A percentile compares a stretch with the other conserved stretches of the same genome.
phyloP scores from a whole-genome alignment of 2,888 invertebrate species.

The Amphipyra tragopoginis region DNA sequence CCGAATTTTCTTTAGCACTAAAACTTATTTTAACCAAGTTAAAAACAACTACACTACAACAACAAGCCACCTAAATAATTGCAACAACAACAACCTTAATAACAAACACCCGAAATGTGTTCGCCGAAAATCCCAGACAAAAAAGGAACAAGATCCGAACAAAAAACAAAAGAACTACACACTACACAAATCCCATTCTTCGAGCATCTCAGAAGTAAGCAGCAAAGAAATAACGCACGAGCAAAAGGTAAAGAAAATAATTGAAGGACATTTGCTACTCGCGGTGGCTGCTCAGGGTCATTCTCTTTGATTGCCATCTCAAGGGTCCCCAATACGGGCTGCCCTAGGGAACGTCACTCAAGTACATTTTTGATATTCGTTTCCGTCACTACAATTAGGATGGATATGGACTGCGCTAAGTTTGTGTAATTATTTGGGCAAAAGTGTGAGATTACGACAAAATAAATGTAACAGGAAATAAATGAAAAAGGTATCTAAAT shows the following conservation, averaged over 20 bases:
- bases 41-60: no score
- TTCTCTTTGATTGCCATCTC: constrained; percentile 58
- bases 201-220: constrained; percentile 29
- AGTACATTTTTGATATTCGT: constrained; percentile 54
- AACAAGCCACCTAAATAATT: constrained; percentile 21
- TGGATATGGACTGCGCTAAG: constrained; percentile 34
- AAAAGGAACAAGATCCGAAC: constrained; percentile 36
- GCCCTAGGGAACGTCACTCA: constrained; percentile 59
- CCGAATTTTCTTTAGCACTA: no score
- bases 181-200: constrained; percentile 46
- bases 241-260: constrained; percentile 58
- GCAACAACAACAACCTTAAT: constrained; percentile 17
- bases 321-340: constrained; percentile 57
- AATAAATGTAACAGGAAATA: background rate
- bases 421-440: background rate
- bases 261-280: constrained; percentile 57
- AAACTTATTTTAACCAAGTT: no score
- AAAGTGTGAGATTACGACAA: background rate
- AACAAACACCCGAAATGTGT: constrained; percentile 22
- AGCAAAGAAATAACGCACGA: constrained; percentile 41
- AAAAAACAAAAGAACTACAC: constrained; percentile 43
- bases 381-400: constrained; percentile 58
- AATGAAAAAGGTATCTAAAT: no score
- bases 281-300: constrained; percentile 52
- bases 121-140: constrained; percentile 37